Evolutionary conservation across 2,113 vertebrate genomes (phyloP).

Genomic region (Pedionomus torquatus): DNA sequence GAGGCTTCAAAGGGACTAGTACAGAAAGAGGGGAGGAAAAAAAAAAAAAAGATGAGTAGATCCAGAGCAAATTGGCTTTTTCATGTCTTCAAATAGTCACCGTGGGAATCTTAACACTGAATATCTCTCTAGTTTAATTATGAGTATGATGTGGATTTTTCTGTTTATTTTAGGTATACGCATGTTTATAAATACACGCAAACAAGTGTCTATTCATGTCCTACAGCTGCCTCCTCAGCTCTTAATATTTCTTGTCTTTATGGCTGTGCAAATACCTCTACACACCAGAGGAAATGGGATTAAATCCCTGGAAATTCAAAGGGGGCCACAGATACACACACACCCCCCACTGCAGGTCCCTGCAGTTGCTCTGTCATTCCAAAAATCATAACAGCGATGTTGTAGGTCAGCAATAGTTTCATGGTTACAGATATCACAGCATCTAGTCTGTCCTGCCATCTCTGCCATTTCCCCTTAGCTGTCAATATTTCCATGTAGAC

Average conservation of each 20-base stretch:
- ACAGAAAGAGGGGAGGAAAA: accelerated
- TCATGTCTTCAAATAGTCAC: neutral
- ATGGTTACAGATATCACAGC: neutral
- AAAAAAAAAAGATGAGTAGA: neutral
- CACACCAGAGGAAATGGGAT: neutral
- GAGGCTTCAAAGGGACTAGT: neutral
- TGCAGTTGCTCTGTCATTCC: neutral
- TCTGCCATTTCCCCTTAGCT: neutral
- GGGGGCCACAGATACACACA: neutral
- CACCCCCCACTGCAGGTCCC: neutral
- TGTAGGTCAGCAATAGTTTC: neutral
- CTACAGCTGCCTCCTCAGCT: neutral
- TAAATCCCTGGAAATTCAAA: neutral
- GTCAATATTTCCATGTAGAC: neutral
- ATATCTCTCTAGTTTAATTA: neutral
- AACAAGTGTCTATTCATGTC: neutral
- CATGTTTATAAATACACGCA: neutral
- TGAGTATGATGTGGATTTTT: neutral
- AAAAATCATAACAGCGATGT: neutral
- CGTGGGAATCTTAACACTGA: neutral
- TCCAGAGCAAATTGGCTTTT: neutral
- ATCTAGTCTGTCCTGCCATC: neutral
- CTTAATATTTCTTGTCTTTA: neutral
- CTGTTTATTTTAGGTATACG: neutral
- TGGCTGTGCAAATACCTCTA: neutral